Percentiles rank a stretch among this genome's conserved stretches.
Evolutionary conservation across 1,140 invertebrate genomes (phyloP).

Genomic region (Atta texana): DNA sequence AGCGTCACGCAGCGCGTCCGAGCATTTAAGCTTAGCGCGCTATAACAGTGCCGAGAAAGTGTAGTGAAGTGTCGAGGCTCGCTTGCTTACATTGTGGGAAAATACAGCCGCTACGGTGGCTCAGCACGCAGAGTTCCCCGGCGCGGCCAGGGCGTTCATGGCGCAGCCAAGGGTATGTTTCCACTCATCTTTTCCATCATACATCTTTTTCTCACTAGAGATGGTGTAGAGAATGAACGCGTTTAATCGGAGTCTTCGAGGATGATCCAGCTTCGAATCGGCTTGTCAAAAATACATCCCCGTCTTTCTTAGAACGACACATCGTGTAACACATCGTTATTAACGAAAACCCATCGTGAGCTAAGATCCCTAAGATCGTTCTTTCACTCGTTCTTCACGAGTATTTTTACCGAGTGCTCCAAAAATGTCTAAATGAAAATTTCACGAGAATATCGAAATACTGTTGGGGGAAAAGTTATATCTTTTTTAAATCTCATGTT

Average conservation of each 20-base stretch:
- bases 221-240: too few relatives aligned
- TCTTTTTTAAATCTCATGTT: neutral
- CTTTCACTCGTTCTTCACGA: neutral
- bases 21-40: slow-evolving; percentile 60
- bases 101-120: slow-evolving; percentile 87
- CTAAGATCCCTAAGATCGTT: too few relatives aligned
- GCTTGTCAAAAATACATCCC: too few relatives aligned
- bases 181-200: too few relatives aligned
- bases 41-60: slow-evolving; percentile 67
- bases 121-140: slow-evolving; percentile 88
- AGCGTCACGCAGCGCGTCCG: slow-evolving; percentile 37
- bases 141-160: slow-evolving; percentile 89
- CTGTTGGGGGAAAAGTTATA: neutral
- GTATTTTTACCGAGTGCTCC: neutral
- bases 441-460: neutral
- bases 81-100: slow-evolving; percentile 84
- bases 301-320: too few relatives aligned
- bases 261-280: too few relatives aligned
- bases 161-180: slow-evolving; percentile 89
- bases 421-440: neutral
- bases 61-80: slow-evolving; percentile 77
- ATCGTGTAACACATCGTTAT: neutral
- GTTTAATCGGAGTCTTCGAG: too few relatives aligned
- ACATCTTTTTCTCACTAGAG: neutral
- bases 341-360: neutral